Conservation (phyloP, 2,888 invertebrate species). For the Thymelicus lineola region DNA sequence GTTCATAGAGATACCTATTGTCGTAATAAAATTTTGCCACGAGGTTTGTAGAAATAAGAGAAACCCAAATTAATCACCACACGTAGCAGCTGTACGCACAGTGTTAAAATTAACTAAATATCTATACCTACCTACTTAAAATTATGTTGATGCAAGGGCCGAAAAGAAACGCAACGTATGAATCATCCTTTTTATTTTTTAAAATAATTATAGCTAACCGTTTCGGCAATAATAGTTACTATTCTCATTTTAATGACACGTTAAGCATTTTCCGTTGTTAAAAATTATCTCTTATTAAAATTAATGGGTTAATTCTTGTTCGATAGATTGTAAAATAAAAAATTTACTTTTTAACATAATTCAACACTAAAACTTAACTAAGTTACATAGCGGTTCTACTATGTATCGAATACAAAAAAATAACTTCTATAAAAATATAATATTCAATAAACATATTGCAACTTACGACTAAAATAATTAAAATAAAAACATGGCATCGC, state of each 20-base stretch:
- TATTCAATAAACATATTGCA: constrained; percentile 78
- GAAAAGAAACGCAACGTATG: constrained; percentile 69
- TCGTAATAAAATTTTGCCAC: too few relatives aligned
- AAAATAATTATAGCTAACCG: constrained; percentile 86
- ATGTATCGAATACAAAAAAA: constrained; percentile 77
- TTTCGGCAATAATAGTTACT: constrained; percentile 84
- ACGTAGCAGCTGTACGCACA: too few relatives aligned
- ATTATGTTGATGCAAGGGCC: neutral
- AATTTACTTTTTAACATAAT: constrained; percentile 69
- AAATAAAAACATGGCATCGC: constrained; percentile 81
- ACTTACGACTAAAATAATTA: constrained; percentile 71
- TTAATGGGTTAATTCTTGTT: constrained; percentile 76
- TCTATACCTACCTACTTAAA: too few relatives aligned
- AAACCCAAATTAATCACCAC: too few relatives aligned
- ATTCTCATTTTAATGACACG: constrained; percentile 82
- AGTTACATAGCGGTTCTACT: constrained; percentile 76
- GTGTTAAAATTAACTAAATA: too few relatives aligned
- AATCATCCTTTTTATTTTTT: constrained; percentile 85
- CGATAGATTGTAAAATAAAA: constrained; percentile 64
- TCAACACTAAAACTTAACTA: constrained; percentile 77
- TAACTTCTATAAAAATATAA: constrained; percentile 82
- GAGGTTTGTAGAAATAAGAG: too few relatives aligned
- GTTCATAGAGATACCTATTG: too few relatives aligned
- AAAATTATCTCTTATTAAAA: constrained; percentile 66
- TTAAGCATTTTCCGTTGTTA: constrained; percentile 84